Evolutionary conservation across 1,140 invertebrate species (phyloP).

Genomic region (Drosophila sturtevanti): DNA sequence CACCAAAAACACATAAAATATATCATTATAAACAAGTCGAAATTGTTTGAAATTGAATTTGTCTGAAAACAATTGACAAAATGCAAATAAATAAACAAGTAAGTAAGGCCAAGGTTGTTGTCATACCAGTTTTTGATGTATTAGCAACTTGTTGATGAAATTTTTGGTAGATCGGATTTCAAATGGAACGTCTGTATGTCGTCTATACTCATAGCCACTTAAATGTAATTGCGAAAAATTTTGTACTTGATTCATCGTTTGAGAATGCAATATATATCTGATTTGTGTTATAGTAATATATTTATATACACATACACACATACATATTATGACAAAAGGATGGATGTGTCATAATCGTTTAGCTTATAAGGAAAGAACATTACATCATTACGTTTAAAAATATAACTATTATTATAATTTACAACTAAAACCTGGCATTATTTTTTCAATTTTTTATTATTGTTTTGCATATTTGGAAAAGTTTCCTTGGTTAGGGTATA

Average conservation of each 20-base stretch:
- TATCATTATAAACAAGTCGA: background rate
- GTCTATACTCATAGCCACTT: background rate
- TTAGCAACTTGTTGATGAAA: background rate
- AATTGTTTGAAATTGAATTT: conserved; percentile 22
- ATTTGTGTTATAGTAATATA: too few species aligned
- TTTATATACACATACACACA: too few species aligned
- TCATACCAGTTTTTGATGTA: background rate
- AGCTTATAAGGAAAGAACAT: background rate
- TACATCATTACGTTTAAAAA: background rate
- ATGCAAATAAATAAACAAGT: conserved; percentile 39
- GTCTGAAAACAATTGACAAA: conserved; percentile 44
- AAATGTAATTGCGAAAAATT: background rate
- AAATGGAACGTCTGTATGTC: background rate
- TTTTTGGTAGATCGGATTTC: conserved; percentile 1
- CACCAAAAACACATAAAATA: background rate
- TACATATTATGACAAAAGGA: background rate
- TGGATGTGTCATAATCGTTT: conserved; percentile 3
- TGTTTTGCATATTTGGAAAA: too few species aligned
- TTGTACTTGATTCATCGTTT: background rate
- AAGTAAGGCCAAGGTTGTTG: conserved; percentile 11
- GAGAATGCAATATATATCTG: background rate
- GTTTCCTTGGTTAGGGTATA: too few species aligned
- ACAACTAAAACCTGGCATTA: background rate
- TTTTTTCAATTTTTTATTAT: too few species aligned
- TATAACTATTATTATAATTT: background rate